phyloP scores from a whole-genome alignment of 1,140 invertebrate species.

The Danaus melanippus region DNA sequence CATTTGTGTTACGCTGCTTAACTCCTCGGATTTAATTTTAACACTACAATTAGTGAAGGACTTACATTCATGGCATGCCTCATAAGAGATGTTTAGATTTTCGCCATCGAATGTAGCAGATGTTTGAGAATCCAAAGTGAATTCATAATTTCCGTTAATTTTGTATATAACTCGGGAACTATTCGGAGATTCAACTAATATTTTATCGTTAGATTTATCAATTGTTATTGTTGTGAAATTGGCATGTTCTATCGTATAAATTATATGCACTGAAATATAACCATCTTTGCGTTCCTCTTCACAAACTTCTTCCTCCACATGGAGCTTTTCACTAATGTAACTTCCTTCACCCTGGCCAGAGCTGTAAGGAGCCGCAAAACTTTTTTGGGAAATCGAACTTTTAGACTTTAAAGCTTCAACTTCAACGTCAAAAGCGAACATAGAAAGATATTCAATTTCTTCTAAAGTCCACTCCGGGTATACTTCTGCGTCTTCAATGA shows the following conservation, averaged over 20 bases:
- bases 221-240: constrained; percentile 70
- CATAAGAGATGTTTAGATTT: constrained; percentile 37
- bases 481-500: constrained; percentile 58
- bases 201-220: constrained; percentile 49
- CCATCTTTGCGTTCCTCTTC: constrained; percentile 40
- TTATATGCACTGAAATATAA: constrained; percentile 68
- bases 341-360: constrained; percentile 18
- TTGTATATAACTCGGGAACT: constrained; percentile 37
- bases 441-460: constrained; percentile 40
- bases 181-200: constrained; percentile 51
- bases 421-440: constrained; percentile 24
- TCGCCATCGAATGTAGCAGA: constrained; percentile 44
- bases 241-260: constrained; percentile 67
- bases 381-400: constrained; percentile 36
- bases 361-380: constrained; percentile 13
- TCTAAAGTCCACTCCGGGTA: constrained; percentile 55
- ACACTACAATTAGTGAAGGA: constrained; percentile 40
- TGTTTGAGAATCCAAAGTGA: constrained; percentile 38
- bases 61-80: constrained; percentile 38
- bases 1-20: constrained; percentile 24
- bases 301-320: constrained; percentile 25
- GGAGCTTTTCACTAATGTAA: constrained; percentile 12
- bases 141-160: constrained; percentile 40
- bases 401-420: constrained; percentile 30
- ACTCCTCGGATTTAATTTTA: constrained; percentile 38